Evolutionary conservation across 2,113 vertebrate genomes (phyloP), one percentile per base, ranked within the genome.

Genomic region (Dendrocopos noguchii): DNA sequence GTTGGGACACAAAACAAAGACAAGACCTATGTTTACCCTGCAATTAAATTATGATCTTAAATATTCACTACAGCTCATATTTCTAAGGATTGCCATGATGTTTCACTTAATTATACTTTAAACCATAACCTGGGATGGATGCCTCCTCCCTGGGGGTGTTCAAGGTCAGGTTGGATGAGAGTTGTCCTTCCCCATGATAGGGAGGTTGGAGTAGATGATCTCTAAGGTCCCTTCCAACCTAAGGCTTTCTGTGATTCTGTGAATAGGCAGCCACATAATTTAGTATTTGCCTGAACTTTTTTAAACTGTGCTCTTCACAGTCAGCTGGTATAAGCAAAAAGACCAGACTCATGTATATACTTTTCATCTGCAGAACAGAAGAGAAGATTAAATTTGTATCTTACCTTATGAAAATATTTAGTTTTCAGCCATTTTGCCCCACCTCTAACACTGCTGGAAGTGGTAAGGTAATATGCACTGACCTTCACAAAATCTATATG

Each of bases 261-360:
- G 50, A 93, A 66, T 42, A 70, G 74, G 16, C 1, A 3, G 7
- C 12, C 82, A 6, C 16, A 12, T 36, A 27, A 70, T 71, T 36
- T 47, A 27, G 70, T 2, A 33, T 67, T 76, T 71, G 33, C 25
- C 67, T 85, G 7, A 36, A 12, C 24, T 55, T 68, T 75, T 61
- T 63, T 20, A 33, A 31, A n/a, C 78, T 27, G 10, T 7, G 14
- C 52, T 77, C 29, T 74, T 88, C 25, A 13, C 4, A 7, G 2
- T 24, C 29, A 52, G 53, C 22, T 36, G 15, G 15, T 50, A 7
- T 24, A 68, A 81, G 80, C 57, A 81, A 39, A 36, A 20, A 9
- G 15, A 60, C 34, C 31, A 3, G 1, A 53, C 31, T 57, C 66
- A 55, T 2, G 2, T 0, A 25, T 1, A 0, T 22, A 25, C 31